These are phyloP conservation scores for Penaeus indicus DNA, from an alignment of 1,140 invertebrate species.

Conservation along the genomic window DNA sequence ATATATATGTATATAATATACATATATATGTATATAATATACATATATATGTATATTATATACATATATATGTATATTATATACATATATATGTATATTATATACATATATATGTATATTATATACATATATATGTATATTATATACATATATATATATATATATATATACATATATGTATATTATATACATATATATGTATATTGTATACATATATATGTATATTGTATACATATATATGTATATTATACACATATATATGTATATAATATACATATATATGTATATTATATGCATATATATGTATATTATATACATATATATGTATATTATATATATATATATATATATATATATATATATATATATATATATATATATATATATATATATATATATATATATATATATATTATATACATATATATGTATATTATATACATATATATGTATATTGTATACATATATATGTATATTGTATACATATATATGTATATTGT, in stretches of 20 bases:
- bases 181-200: constrained; percentile 22
- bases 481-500: too few relatives aligned
- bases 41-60: constrained; percentile 11
- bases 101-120: constrained; percentile 22
- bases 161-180: constrained; percentile 27
- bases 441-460: too few relatives aligned
- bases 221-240: constrained; percentile 27
- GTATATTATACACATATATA: constrained; percentile 19
- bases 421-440: too few relatives aligned
- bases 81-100: constrained; percentile 10
- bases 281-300: constrained; percentile 14
- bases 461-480: too few relatives aligned
- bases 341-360: constrained; percentile 30
- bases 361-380: background rate
- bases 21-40: background rate
- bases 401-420: too few relatives aligned
- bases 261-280: constrained; percentile 2
- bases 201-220: constrained; percentile 21
- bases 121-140: constrained; percentile 27
- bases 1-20: too few relatives aligned
- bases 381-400: background rate
- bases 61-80: background rate
- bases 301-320: constrained; percentile 25
- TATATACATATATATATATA: constrained; percentile 32
- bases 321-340: background rate